Evolutionary conservation across 2,888 invertebrate genomes (phyloP), one percentile per base, ranked within the genome.

Genomic region (Falcaria lacertinaria): DNA sequence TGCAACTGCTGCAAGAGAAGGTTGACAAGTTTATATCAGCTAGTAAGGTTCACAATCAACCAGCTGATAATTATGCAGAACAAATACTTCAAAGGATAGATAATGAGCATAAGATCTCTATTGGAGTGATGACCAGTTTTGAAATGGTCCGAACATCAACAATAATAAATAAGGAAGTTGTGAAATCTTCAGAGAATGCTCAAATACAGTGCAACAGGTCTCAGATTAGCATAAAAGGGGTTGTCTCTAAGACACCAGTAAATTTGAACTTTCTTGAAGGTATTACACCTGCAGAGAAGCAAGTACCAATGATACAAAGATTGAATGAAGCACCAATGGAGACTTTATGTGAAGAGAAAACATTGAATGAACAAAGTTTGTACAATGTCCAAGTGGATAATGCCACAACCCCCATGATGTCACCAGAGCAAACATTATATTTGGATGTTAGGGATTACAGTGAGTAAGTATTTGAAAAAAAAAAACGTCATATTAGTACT

Each of bases 61-160:
- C 65, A 15, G 49, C 67, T 11, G 67, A 78, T 47, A 78, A 74
- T 37, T 74, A 61, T 52, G 63, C 72, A 1, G 77, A 82, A 46
- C 77, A 80, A 48, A 70, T 80, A 4, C 50, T 86, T 52, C 64
- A 75, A 69, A 60, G 70, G 57, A 70, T 57, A 71, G 74, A 79
- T 71, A 74, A 73, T 47, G 80, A 74, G 44, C 90, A 79, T 57
- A 93, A 91, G 75, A 91, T 93, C 60, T 93, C 94, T 0, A 92
- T 94, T 42, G 93, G 93, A 44, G 91, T 94, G 1, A 94, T 93
- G 92, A 93, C 93, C 1, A 93, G 93, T 71, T 93, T 93, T 72
- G 93, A 94, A 79, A 90, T 93, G 64, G 82, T 89, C 0, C 63
- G 80, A 36, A 89, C 88, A 17, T 88, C 89, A 11, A 89, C 87